Evolutionary conservation across 37 sponge, comb jelly and placozoan species (phyloP).

Genomic region (Mnemiopsis leidyi): DNA sequence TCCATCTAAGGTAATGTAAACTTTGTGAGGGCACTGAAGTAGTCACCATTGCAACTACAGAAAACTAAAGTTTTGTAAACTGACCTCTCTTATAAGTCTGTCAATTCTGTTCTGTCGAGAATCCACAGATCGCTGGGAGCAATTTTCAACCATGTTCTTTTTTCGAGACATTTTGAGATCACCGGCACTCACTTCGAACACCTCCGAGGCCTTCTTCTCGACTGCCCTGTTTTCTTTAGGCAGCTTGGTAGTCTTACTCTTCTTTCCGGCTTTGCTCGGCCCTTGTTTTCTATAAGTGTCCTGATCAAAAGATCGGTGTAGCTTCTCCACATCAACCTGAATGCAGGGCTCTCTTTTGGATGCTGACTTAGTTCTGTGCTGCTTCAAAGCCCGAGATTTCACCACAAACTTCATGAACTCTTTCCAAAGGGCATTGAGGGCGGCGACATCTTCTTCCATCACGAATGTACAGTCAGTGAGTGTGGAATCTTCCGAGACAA

Average conservation of each 20-base stretch:
- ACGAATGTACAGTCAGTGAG: slow-evolving; percentile 35
- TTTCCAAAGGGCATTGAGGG: slow-evolving; percentile 51
- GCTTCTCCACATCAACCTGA: slow-evolving; percentile 29
- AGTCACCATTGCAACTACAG: no score
- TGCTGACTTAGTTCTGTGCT: background rate
- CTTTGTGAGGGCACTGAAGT: no score
- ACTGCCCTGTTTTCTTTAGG: background rate
- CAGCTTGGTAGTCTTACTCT: background rate
- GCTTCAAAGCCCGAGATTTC: background rate
- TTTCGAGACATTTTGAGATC: background rate
- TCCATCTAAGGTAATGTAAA: no score
- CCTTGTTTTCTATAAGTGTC: slow-evolving; percentile 5
- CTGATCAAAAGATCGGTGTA: background rate
- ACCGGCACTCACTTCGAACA: slow-evolving; percentile 35
- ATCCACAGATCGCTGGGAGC: background rate
- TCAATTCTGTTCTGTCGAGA: background rate
- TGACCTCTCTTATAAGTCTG: slow-evolving; percentile 36
- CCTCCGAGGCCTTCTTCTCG: slow-evolving; percentile 25
- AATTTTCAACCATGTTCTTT: background rate
- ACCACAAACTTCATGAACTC: slow-evolving; percentile 52
- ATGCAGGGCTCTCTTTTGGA: background rate
- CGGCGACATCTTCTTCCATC: background rate
- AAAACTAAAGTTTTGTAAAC: no score
- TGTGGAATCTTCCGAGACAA: slow-evolving; percentile 16
- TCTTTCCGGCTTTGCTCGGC: background rate